A percentile compares a stretch with the other conserved stretches of the same genome.
These are phyloP conservation scores for Struthidea cinerea DNA, from an alignment of 2,113 vertebrate species.

Conservation along the genomic window DNA sequence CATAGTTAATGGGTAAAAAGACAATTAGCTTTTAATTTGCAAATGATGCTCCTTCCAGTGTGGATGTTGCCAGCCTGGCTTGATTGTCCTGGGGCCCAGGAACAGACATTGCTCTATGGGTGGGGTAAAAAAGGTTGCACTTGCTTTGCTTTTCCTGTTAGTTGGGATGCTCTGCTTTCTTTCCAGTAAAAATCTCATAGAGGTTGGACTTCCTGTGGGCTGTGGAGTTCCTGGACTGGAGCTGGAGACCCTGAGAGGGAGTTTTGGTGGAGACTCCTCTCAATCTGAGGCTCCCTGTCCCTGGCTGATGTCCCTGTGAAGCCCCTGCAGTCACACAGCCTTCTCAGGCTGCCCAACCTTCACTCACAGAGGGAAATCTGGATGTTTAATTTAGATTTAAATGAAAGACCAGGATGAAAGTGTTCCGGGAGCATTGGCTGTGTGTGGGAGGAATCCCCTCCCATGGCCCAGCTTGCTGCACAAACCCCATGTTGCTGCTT, in stretches of 20 bases:
- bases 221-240: background rate
- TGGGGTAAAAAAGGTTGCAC: no score
- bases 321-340: background rate
- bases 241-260: background rate
- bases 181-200: background rate
- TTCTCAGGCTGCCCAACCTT: background rate
- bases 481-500: background rate
- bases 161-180: background rate
- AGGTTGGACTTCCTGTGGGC: background rate
- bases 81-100: background rate
- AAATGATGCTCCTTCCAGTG: background rate
- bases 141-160: background rate
- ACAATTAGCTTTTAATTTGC: conserved; percentile 16
- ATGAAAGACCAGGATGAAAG: background rate
- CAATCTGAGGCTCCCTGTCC: background rate
- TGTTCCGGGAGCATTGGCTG: background rate
- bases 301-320: background rate
- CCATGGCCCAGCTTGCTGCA: background rate
- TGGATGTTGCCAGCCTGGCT: background rate
- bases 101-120: background rate
- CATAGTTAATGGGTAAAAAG: background rate
- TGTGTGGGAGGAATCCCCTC: background rate
- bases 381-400: background rate
- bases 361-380: background rate
- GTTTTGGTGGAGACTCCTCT: background rate